Evolutionary conservation across 30 jellyfish, hydroid and myxozoan species (phyloP).

Genomic region (Aurelia aurita complex sp. Pacific): DNA sequence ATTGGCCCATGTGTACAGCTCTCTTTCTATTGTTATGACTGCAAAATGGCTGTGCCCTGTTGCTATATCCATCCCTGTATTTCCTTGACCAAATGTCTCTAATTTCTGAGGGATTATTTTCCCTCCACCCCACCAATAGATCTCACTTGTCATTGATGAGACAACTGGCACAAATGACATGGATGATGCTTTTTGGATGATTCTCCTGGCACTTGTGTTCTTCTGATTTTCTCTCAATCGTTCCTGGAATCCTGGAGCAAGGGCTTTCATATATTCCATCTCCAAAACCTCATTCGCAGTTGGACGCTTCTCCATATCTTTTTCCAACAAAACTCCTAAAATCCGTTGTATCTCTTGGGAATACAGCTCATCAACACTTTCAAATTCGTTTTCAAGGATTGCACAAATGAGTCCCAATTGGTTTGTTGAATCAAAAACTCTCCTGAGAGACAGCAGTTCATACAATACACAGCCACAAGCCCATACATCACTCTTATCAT

Average conservation of each 20-base stretch:
- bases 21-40: slow-evolving; percentile 90
- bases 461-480: slow-evolving; percentile 98
- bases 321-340: slow-evolving; percentile 53
- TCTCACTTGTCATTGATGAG: slow-evolving; percentile 90
- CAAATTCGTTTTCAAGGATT: slow-evolving; percentile 77
- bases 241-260: slow-evolving; percentile 33
- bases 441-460: slow-evolving; percentile 84
- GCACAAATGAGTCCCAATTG: slow-evolving; percentile 82
- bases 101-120: slow-evolving; percentile 77
- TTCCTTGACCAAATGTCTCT: slow-evolving; percentile 76
- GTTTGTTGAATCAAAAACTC: slow-evolving; percentile 90
- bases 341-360: slow-evolving; percentile 53
- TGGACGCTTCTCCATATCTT: slow-evolving; percentile 78
- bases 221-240: slow-evolving; percentile 7
- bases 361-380: slow-evolving; percentile 60
- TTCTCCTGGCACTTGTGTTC: slow-evolving; percentile 24
- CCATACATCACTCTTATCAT: slow-evolving; percentile 97
- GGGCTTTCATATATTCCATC: slow-evolving; percentile 21
- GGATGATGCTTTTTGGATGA: slow-evolving; percentile 30
- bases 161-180: slow-evolving; percentile 78
- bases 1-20: slow-evolving; percentile 96
- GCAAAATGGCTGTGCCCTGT: slow-evolving; percentile 96
- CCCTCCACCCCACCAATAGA: slow-evolving; percentile 99
- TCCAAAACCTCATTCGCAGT: slow-evolving; percentile 58
- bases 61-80: slow-evolving; percentile 87